Conservation (phyloP, 2,113 vertebrate genomes). For the Lepidothrix coronata region DNA sequence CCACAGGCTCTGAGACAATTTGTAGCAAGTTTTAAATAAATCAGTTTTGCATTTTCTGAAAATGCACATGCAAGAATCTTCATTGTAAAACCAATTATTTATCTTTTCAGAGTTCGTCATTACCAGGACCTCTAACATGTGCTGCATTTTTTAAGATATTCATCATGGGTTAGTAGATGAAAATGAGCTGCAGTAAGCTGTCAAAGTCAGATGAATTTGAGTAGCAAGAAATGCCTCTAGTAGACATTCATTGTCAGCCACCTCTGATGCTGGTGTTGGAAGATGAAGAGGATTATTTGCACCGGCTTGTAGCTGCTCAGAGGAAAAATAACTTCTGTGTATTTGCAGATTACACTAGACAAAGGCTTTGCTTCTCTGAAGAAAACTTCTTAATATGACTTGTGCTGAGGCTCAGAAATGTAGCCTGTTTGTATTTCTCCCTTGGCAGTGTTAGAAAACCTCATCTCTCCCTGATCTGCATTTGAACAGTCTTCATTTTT, state of each 20-base stretch:
- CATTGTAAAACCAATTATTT: neutral
- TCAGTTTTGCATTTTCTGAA: neutral
- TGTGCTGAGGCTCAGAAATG: conserved; percentile 8
- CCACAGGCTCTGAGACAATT: neutral
- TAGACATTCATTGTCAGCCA: conserved; percentile 36
- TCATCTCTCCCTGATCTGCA: conserved; percentile 33
- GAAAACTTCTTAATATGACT: conserved; percentile 36
- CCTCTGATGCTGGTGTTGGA: conserved; percentile 46
- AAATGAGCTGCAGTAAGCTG: neutral
- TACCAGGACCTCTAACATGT: neutral
- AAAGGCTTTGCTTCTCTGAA: neutral
- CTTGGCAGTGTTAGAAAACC: conserved; percentile 7
- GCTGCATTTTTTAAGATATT: neutral
- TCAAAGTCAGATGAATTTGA: neutral
- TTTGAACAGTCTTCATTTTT: conserved; percentile 37
- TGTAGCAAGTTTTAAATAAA: neutral
- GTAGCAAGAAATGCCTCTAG: conserved; percentile 10
- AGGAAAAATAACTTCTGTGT: conserved; percentile 38
- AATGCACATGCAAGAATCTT: neutral
- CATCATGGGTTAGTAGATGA: neutral
- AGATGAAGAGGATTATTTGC: conserved; percentile 56
- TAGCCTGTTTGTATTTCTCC: conserved; percentile 18
- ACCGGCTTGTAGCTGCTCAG: conserved; percentile 29
- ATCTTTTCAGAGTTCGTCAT: neutral
- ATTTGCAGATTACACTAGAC: conserved; percentile 37